phyloP scores from a whole-genome alignment of 2,888 invertebrate genomes.

The Sericinus montela region DNA sequence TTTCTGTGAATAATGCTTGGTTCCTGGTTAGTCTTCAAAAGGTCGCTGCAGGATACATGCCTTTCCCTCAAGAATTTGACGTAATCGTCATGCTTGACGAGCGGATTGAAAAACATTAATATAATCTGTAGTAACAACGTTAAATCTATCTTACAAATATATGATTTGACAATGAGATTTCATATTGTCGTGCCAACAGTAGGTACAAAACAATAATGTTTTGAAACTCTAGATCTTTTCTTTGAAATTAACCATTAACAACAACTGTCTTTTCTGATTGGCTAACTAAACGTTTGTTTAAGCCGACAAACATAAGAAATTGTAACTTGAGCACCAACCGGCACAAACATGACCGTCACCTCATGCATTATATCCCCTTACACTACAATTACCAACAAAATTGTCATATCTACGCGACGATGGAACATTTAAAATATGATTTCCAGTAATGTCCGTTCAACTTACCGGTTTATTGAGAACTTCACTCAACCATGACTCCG shows the following conservation, averaged over 20 bases:
- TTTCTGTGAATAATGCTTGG: too few relatives aligned
- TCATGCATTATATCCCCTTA: background rate
- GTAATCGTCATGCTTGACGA: too few relatives aligned
- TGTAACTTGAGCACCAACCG: background rate
- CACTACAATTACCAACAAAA: background rate
- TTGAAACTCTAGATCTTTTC: constrained; percentile 1
- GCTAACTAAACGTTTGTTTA: background rate
- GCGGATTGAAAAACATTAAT: too few relatives aligned
- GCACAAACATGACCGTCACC: background rate
- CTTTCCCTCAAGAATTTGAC: too few relatives aligned
- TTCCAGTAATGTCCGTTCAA: constrained; percentile 58
- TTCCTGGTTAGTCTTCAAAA: too few relatives aligned
- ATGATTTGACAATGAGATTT: too few relatives aligned
- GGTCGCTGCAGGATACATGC: too few relatives aligned
- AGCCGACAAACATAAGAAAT: background rate
- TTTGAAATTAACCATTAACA: background rate
- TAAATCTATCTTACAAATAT: too few relatives aligned
- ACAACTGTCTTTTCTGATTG: background rate
- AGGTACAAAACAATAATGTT: constrained; percentile 4
- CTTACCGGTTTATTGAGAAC: constrained; percentile 72
- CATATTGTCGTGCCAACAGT: background rate
- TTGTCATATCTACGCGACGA: background rate
- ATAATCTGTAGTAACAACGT: too few relatives aligned
- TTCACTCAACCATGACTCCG: constrained; percentile 59
- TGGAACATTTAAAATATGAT: constrained; percentile 33